Conservation (phyloP, 2,888 invertebrate genomes). For the Oxystoma pomonae region DNA sequence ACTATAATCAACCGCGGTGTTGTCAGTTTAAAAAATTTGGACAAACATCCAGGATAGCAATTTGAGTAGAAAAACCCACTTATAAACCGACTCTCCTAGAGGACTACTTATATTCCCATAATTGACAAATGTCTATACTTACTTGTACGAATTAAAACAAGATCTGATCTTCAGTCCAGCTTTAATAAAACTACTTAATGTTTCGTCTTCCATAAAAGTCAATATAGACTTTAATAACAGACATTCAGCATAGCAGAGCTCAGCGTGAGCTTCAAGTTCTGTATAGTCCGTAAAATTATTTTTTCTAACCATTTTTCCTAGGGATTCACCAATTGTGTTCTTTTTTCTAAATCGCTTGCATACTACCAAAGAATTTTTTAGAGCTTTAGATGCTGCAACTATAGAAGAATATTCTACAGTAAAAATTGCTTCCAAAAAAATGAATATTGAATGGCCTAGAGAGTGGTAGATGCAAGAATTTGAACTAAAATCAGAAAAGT, state of each 20-base stretch:
- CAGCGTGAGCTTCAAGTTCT: constrained; percentile 87
- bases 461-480: constrained; percentile 88
- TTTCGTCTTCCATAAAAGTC: constrained; percentile 93
- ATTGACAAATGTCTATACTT: too few relatives aligned
- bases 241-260: constrained; percentile 91
- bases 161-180: constrained; percentile 89
- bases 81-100: too few relatives aligned
- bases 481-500: constrained; percentile 54
- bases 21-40: too few relatives aligned
- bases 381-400: constrained; percentile 64
- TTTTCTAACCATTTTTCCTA: constrained; percentile 77
- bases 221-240: constrained; percentile 83
- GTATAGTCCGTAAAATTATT: constrained; percentile 73
- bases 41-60: too few relatives aligned
- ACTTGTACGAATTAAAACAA: constrained; percentile 92
- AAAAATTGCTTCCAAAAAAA: constrained; percentile 88
- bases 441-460: constrained; percentile 81
- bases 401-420: constrained; percentile 85
- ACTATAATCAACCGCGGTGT: too few relatives aligned
- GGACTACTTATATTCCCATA: too few relatives aligned
- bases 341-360: constrained; percentile 69
- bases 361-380: constrained; percentile 74
- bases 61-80: too few relatives aligned
- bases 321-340: constrained; percentile 68
- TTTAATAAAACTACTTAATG: constrained; percentile 84